phyloP scores from a whole-genome alignment of 1,140 invertebrate genomes.

The Eueides isabella region DNA sequence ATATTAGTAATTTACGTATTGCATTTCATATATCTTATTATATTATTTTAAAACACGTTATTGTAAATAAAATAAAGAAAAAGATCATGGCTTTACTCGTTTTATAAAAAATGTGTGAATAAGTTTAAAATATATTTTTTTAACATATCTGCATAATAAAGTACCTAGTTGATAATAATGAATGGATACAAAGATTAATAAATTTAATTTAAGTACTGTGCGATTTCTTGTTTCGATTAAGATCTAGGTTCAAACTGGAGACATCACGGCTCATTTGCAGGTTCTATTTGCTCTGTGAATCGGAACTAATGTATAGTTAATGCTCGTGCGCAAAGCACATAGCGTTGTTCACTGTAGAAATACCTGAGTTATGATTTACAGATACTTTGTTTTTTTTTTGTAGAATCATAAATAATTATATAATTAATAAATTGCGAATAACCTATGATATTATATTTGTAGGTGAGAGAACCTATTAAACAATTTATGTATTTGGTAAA shows the following conservation, averaged over 20 bases:
- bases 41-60: no score
- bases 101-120: no score
- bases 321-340: constrained; percentile 35
- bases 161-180: no score
- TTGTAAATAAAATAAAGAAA: no score
- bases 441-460: neutral
- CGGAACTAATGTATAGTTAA: constrained; percentile 43
- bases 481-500: neutral
- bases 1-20: neutral
- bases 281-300: constrained; percentile 38
- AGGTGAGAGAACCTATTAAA: neutral
- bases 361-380: neutral
- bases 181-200: neutral
- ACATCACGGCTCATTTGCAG: constrained; percentile 30
- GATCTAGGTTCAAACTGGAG: neutral
- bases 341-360: constrained; percentile 3
- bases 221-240: constrained; percentile 5
- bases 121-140: no score
- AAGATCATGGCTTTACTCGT: no score
- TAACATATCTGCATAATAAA: no score
- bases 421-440: neutral
- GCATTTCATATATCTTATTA: neutral
- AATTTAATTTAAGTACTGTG: neutral
- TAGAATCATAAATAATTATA: neutral
- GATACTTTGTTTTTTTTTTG: neutral